A percentile compares a stretch with the other conserved stretches of the same genome.
Conservation (phyloP, 2,888 invertebrate genomes). For the Bedellia somnulentella region DNA sequence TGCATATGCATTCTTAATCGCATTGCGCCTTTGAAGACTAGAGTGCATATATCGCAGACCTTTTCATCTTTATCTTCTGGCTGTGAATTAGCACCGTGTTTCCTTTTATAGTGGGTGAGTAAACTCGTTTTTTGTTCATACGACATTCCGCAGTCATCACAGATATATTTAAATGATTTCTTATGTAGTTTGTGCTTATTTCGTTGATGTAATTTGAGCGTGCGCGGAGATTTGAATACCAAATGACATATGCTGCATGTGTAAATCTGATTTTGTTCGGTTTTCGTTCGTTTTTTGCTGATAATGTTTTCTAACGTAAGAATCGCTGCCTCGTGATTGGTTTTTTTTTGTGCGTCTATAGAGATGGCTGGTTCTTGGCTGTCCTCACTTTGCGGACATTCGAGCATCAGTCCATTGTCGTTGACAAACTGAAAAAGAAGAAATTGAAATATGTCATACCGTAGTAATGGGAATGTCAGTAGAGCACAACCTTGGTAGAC, state of each 20-base stretch:
- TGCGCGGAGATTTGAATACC: slow-evolving; percentile 35
- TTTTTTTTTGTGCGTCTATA: slow-evolving; percentile 22
- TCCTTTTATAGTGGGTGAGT: slow-evolving; percentile 37
- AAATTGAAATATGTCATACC: too few relatives aligned
- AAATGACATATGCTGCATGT: slow-evolving; percentile 44
- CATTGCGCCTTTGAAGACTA: slow-evolving; percentile 40
- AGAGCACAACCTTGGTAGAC: too few relatives aligned
- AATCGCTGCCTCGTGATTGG: slow-evolving; percentile 26
- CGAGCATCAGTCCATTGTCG: slow-evolving; percentile 22
- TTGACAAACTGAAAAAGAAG: slow-evolving; percentile 28
- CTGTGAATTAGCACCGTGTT: slow-evolving; percentile 30
- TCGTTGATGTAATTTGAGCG: slow-evolving; percentile 36
- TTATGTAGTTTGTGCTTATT: slow-evolving; percentile 34
- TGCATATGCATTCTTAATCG: slow-evolving; percentile 46
- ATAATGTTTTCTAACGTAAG: slow-evolving; percentile 36
- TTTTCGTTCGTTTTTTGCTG: not conserved
- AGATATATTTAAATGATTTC: slow-evolving; percentile 30
- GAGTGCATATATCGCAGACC: slow-evolving; percentile 39
- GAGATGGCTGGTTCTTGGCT: slow-evolving; percentile 30
- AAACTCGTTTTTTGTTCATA: slow-evolving; percentile 44
- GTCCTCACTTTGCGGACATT: slow-evolving; percentile 24
- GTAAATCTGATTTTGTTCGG: slow-evolving; percentile 9
- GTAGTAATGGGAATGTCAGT: too few relatives aligned
- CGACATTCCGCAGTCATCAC: slow-evolving; percentile 40
- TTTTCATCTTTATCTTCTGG: slow-evolving; percentile 30